A percentile compares a stretch with the other conserved stretches of the same genome.
Conservation (phyloP, 2,888 invertebrate genomes). For the Lasioglossum oenotherae region DNA sequence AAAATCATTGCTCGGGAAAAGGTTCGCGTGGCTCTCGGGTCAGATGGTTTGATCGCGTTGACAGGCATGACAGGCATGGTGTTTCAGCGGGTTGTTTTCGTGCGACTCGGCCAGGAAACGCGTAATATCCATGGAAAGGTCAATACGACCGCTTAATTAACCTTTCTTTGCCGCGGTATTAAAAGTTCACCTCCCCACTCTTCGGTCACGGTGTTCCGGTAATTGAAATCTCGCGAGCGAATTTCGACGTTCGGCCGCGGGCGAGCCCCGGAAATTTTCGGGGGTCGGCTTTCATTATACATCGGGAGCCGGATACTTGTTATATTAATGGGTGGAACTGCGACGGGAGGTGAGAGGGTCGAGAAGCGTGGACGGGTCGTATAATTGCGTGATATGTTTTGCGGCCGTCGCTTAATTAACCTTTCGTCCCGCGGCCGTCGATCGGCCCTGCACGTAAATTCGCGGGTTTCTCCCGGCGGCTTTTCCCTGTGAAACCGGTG, state of each 20-base stretch:
- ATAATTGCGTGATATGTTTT: slow-evolving; percentile 58
- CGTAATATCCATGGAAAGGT: slow-evolving; percentile 34
- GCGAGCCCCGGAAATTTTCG: slow-evolving; percentile 38
- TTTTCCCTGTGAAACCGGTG: background rate
- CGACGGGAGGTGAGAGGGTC: background rate
- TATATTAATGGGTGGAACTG: slow-evolving; percentile 40
- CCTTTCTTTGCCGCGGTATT: slow-evolving; percentile 42
- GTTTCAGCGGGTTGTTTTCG: background rate
- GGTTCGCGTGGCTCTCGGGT: background rate
- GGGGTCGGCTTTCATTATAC: slow-evolving; percentile 20
- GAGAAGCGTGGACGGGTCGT: slow-evolving; percentile 22
- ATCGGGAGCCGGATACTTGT: slow-evolving; percentile 20
- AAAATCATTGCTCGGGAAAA: background rate
- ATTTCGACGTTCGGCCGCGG: slow-evolving; percentile 22
- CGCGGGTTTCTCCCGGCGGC: background rate
- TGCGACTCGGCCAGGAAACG: background rate
- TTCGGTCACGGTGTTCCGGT: slow-evolving; percentile 1
- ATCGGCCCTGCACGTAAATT: slow-evolving; percentile 20
- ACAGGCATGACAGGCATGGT: no score
- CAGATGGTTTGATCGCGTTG: background rate
- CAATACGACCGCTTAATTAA: slow-evolving; percentile 57
- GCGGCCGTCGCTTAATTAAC: slow-evolving; percentile 60
- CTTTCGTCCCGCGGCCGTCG: slow-evolving; percentile 41
- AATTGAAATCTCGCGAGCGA: slow-evolving; percentile 50
- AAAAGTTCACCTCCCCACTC: slow-evolving; percentile 13